A percentile compares a stretch with the other conserved stretches of the same genome.
phyloP scores from a whole-genome alignment of 2,888 invertebrate genomes.

The Leucophenga maculata region DNA sequence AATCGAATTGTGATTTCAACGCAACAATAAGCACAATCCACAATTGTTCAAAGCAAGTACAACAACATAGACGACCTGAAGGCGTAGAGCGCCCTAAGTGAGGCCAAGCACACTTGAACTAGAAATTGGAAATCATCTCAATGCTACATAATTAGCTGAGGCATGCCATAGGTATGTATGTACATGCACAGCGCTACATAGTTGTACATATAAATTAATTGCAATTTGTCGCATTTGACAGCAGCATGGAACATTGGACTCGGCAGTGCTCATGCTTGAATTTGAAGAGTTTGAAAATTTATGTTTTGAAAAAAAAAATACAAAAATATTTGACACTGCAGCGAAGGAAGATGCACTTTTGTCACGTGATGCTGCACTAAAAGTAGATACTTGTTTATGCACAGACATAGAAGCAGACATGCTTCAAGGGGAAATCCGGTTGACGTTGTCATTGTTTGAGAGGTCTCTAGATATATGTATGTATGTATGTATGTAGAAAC shows the following conservation, averaged over 20 bases:
- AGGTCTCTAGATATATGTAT: not conserved
- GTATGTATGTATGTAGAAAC: conserved; percentile 17
- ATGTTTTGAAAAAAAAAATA: too few species aligned
- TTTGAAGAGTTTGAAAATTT: conserved; percentile 47
- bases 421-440: conserved; percentile 48
- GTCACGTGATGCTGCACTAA: conserved; percentile 45
- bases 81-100: not conserved
- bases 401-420: not conserved
- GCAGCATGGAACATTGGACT: conserved; percentile 9
- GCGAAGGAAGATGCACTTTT: not conserved
- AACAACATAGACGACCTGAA: not conserved
- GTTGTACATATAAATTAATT: conserved; percentile 45
- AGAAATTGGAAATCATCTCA: not conserved
- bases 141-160: too few species aligned
- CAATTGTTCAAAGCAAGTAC: not conserved
- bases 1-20: not conserved
- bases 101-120: not conserved
- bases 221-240: conserved; percentile 51
- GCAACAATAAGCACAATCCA: conserved; percentile 4
- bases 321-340: not conserved
- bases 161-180: too few species aligned
- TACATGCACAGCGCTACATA: too few species aligned
- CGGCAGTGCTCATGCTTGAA: conserved; percentile 30
- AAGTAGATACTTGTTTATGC: conserved; percentile 34
- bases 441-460: not conserved